Evolutionary conservation across 2,888 invertebrate species (phyloP), one percentile per base, ranked within the genome.

Genomic region (Lasioglossum malachurum): DNA sequence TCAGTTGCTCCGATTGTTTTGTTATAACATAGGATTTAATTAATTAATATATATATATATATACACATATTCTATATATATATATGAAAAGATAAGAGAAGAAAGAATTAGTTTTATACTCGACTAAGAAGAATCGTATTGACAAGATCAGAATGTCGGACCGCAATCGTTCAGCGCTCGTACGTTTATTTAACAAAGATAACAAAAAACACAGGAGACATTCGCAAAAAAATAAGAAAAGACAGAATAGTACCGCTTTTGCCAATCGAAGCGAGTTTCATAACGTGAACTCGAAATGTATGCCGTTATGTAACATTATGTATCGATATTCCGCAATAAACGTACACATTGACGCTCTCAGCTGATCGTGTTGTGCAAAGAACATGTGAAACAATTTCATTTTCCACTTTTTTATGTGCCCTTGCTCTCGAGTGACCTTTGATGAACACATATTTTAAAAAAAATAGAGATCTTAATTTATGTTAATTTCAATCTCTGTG

Each of bases 311-410:
- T 84, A 87, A 87, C 73, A 57, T 53, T 73, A 83, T 87, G 84
- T 80, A 83, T 75, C 60, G 41, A 87, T 88, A 83, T 83, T 78
- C 75, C 76, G 80, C 76, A 89, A 89, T 89, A 89, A 90, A 89
- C 75, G 89, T 86, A 75, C 85, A 75, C 81, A 90, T 78, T 44
- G 69, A 73, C 77, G 80, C 27, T 80, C 82, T 64, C 76, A 71
- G 35, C 2, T 1, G 64, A 64, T 16, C 53, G 53, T n/a, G 53
- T 53, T 53, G 23, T 53, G n/a, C 53, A n/a, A 53, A 53, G 23
- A 53, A 53, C 53, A 53, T 23, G 10, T n/a, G 10, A n/a, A 23
- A 53, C 10, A 53, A 49, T 19, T 49, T 49, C 19, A 49, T 60
- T 27, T 14, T 60, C 60, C 60, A 27, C 4, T 4, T 4, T n/a